Base-by-base conservation (phyloP, 2,888 invertebrate genomes). In the Protonemura montana region DNA sequence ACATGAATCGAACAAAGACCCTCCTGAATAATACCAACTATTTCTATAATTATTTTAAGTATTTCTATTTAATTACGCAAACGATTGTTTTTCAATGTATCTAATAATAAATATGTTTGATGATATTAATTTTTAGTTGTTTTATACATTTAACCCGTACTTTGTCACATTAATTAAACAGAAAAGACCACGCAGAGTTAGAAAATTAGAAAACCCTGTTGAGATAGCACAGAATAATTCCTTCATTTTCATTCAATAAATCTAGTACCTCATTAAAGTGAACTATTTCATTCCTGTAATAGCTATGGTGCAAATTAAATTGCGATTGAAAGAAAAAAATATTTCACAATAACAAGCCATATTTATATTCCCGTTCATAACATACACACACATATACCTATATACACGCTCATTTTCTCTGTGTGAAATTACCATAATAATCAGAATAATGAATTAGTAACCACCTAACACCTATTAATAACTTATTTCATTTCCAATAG, bases 221-320 rank as follows among this genome's bases (percentile, higher is more conserved):
- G n/a, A n/a, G n/a, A n/a, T n/a, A n/a, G n/a, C n/a, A n/a, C n/a
- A n/a, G n/a, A n/a, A n/a, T n/a, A n/a, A n/a, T n/a, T n/a, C n/a
- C n/a, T n/a, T n/a, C n/a, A n/a, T 59, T 59, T 59, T 59, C 59
- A 59, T 59, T 59, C 59, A 59, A 59, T 59, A 59, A 59, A 59
- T 59, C 59, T 59, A 59, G 59, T 7, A 59, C 59, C 59, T 59
- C 59, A 59, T 59, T 59, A 59, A 59, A 59, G 16, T 7, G 1
- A 59, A 13, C 59, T 59, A 59, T 59, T 13, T 59, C 59, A 59
- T 59, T 59, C 59, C 16, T 16, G 59, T 59, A 59, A 10, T 59
- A 59, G 59, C 21, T n/a, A 21, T 59, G 59, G 16, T 59, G 21
- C 59, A 59, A 59, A 59, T 59, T 59, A 59, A 59, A 59, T 21